These are phyloP conservation scores for Phoeniculus purpureus DNA, from an alignment of 2,797 vertebrate species.

Conservation along the genomic window DNA sequence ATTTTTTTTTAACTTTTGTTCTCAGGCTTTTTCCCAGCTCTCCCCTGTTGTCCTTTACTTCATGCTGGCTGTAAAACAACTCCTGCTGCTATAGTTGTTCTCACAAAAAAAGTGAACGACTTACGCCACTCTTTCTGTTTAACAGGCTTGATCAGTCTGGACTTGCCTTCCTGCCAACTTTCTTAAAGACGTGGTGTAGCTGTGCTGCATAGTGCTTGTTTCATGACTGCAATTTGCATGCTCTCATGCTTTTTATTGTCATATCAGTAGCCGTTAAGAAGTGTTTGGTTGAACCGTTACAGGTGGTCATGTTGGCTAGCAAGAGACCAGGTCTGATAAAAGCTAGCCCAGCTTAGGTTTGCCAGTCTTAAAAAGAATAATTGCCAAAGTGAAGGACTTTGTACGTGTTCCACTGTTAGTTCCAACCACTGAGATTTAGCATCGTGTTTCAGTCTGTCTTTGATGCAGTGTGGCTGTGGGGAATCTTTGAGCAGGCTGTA, in stretches of 20 bases:
- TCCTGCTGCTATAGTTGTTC: not conserved
- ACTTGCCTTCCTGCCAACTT: slow-evolving; percentile 38
- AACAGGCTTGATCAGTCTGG: slow-evolving; percentile 36
- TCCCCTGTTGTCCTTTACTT: slow-evolving; percentile 16
- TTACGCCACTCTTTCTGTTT: not conserved
- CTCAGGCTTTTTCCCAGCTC: slow-evolving; percentile 15
- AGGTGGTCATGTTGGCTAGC: not conserved
- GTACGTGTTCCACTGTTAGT: not conserved
- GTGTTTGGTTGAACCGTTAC: not conserved
- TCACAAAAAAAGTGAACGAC: not conserved
- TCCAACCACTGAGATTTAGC: not conserved
- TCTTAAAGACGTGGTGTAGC: slow-evolving; percentile 16
- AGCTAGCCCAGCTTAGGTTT: not conserved
- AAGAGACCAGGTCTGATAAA: not conserved
- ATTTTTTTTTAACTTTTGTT: slow-evolving; percentile 22
- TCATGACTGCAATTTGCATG: not conserved
- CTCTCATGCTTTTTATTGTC: not conserved
- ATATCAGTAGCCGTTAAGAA: not conserved
- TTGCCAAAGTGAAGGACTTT: not conserved
- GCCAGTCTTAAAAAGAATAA: not conserved
- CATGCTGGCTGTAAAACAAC: slow-evolving; percentile 2
- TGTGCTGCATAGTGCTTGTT: not conserved
- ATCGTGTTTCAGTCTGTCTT: not conserved
- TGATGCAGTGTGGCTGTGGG: slow-evolving; percentile 44
- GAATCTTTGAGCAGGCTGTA: slow-evolving; percentile 48